Evolutionary conservation across 2,888 invertebrate species (phyloP).

Genomic region (Leucophenga maculata): DNA sequence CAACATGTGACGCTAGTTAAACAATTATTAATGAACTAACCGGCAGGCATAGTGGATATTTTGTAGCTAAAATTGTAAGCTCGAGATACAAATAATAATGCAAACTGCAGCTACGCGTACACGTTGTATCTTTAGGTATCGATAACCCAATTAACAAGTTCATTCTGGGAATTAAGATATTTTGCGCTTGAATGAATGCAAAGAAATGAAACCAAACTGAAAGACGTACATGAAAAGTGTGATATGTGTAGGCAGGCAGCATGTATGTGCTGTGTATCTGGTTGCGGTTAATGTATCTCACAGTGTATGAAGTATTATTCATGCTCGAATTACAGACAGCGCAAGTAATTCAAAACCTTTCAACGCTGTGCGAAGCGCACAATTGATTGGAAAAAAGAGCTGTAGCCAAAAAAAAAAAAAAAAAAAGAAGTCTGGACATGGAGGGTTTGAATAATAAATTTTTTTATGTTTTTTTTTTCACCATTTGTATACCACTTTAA

Average conservation of each 20-base stretch:
- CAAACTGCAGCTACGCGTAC: background rate
- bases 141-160: conserved; percentile 62
- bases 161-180: conserved; percentile 59
- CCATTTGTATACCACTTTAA: conserved; percentile 43
- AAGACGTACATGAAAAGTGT: background rate
- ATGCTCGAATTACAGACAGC: conserved; percentile 55
- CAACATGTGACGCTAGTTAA: conserved; percentile 4
- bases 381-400: conserved; percentile 17
- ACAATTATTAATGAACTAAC: conserved; percentile 2
- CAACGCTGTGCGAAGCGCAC: conserved; percentile 10
- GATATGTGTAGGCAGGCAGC: background rate
- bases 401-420: background rate
- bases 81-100: conserved; percentile 4
- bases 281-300: conserved; percentile 10
- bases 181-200: conserved; percentile 45
- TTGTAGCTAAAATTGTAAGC: background rate
- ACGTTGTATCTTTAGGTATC: conserved; percentile 23
- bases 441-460: background rate
- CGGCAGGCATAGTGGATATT: background rate
- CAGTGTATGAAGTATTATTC: conserved; percentile 52
- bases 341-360: conserved; percentile 51
- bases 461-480: conserved; percentile 27
- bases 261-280: background rate
- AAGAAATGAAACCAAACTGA: background rate
- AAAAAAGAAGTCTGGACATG: background rate